Evolutionary conservation across 2,888 invertebrate genomes (phyloP), one percentile per base, ranked within the genome.

Genomic region (Cheilosia vulpina): DNA sequence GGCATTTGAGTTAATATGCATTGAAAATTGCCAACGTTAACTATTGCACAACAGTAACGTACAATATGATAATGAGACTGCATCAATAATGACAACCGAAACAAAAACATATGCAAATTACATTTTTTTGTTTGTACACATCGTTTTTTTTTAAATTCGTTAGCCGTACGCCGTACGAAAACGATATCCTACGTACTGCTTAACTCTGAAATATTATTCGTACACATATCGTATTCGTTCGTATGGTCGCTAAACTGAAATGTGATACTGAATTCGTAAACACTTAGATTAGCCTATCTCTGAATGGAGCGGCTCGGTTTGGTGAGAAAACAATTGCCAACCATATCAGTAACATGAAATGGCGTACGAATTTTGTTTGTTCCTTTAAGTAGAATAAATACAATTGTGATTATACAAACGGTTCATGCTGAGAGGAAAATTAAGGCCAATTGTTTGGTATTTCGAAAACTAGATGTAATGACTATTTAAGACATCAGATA

Each of bases 221-320:
- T 21, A 60, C 17, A 60, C 34, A 65, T 15, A 38, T 3, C 38
- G 38, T 38, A 38, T 3, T 38, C 13, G 38, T 11, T 34, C 34
- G 34, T 31, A 38, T 13, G 41, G 15, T 53, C 47, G 41, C 62
- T 21, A 52, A 53, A 62, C 60, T 45, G 62, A 55, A 80, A 57
- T 57, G 55, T 17, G 65, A 47, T 60, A 50, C 31, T 41, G n/a
- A 66, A 66, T 68, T 80, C 31, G 57, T 43, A 27, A 50, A 58
- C 65, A 76, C 55, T 69, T 52, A 69, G 38, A 81, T 69, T 68
- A 62, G 47, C 5, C 55, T 79, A 60, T 66, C 53, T 66, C 47
- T 34, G 43, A 66, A 45, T 19, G 7, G 43, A 27, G 27, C 13
- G n/a, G 55, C n/a, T 17, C 9, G n/a, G 57, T 38, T 13, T 66